Conservation (phyloP, 2,888 invertebrate genomes). For the Oxyscelio sp. region DNA sequence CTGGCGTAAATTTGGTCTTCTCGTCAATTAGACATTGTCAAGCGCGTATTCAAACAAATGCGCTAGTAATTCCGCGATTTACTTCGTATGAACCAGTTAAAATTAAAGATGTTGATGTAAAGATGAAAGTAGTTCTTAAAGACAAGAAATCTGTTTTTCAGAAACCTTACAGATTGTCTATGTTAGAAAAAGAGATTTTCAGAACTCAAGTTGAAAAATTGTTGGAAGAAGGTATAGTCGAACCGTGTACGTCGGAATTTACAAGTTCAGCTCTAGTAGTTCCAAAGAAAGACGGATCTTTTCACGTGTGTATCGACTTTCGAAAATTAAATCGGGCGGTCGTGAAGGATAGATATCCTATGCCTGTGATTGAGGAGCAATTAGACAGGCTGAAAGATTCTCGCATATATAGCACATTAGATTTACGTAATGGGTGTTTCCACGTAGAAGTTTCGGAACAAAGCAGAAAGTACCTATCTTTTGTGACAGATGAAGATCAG, state of each 20-base stretch:
- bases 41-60: too few species aligned
- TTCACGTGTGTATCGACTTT: constrained; percentile 53
- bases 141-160: constrained; percentile 48
- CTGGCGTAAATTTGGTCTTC: too few species aligned
- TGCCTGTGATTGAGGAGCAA: constrained; percentile 48
- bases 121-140: constrained; percentile 37
- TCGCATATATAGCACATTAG: constrained; percentile 27
- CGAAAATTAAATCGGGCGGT: constrained; percentile 40
- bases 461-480: constrained; percentile 70
- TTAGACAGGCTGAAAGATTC: constrained; percentile 33
- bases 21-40: too few species aligned
- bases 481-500: constrained; percentile 58
- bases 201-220: constrained; percentile 30
- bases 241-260: constrained; percentile 35
- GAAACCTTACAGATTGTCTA: constrained; percentile 22
- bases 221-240: constrained; percentile 28
- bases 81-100: constrained; percentile 28
- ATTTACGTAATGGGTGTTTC: constrained; percentile 70
- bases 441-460: constrained; percentile 62
- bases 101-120: constrained; percentile 17
- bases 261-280: constrained; percentile 55
- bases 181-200: constrained; percentile 38
- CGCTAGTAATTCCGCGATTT: too few species aligned
- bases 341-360: constrained; percentile 20
- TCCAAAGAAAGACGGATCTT: constrained; percentile 53